Evolutionary conservation across 2,888 invertebrate genomes (phyloP).

Genomic region (Cryptocephalus primarius): DNA sequence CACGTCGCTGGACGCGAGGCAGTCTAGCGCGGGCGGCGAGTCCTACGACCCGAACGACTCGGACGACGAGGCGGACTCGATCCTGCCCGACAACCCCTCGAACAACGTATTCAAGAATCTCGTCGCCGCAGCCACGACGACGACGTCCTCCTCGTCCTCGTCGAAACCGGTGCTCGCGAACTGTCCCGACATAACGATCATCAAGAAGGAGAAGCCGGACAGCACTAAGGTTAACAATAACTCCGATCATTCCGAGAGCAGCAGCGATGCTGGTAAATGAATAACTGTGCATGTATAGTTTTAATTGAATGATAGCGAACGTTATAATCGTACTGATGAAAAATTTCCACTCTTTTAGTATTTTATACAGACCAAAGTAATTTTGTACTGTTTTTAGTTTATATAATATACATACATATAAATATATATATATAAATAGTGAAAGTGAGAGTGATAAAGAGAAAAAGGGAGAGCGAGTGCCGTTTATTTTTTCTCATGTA

Average conservation of each 20-base stretch:
- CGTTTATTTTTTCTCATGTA: conserved; percentile 8
- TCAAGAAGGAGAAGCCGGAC: conserved; percentile 44
- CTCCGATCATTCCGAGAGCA: conserved; percentile 37
- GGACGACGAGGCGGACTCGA: conserved; percentile 40
- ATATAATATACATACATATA: neutral
- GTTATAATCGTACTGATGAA: conserved; percentile 12
- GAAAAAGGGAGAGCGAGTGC: conserved; percentile 9
- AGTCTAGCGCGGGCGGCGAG: conserved; percentile 34
- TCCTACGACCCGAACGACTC: conserved; percentile 34
- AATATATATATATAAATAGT: neutral
- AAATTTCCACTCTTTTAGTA: conserved; percentile 35
- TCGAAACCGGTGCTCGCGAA: conserved; percentile 37
- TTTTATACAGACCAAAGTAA: conserved; percentile 41
- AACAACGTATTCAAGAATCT: conserved; percentile 30
- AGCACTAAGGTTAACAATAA: conserved; percentile 33
- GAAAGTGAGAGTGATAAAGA: neutral
- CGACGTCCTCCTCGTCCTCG: conserved; percentile 26
- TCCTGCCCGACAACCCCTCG: conserved; percentile 36
- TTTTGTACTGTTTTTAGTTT: conserved; percentile 28
- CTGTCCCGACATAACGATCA: conserved; percentile 50
- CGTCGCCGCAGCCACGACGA: conserved; percentile 6
- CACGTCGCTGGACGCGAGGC: conserved; percentile 34
- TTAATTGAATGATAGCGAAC: neutral
- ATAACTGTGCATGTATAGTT: neutral
- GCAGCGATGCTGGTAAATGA: conserved; percentile 29